Evolutionary conservation across 2,113 vertebrate genomes (phyloP), one percentile per base, ranked within the genome.

Genomic region (Murina feae): DNA sequence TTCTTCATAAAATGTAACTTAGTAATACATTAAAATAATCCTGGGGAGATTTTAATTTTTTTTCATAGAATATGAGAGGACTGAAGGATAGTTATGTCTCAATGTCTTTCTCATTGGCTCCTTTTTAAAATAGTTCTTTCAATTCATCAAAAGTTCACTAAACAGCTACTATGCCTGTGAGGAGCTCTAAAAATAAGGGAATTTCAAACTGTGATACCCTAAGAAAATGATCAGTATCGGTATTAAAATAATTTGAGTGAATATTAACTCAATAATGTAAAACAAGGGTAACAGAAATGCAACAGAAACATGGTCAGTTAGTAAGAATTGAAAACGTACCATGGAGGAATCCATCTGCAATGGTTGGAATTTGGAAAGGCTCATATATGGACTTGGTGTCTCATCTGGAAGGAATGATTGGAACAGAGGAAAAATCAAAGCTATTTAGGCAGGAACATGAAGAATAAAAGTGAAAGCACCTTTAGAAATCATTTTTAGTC

Each of bases 371-470:
- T 35, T 21, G 9, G 58, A 69, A 71, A 49, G 6, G 1, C 14
- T 16, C 39, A 86, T 28, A n/a, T 30, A 14, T 30, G 11, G 51
- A 6, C 23, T 25, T 0, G 4, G 1, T 1, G 0, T 32, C 18
- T 58, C 17, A 13, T 9, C 5, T 23, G 4, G 13, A 76, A 87
- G 21, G 30, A 35, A 9, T 4, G 1, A 13, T 0, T 21, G 9
- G 16, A 75, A 28, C 37, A 42, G 23, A 49, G 47, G 37, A 47
- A 28, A 74, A 53, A 11, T 5, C 32, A 58, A 25, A 4, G 30
- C 30, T 25, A 21, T 69, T 60, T 13, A 32, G 39, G 18, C 12
- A 28, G 17, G 1, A 60, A 28, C 4, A 4, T 83, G 44, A 94
- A 21, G 1, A 63, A 39, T 11, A 16, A 42, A n/a, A 18, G 66